These are phyloP conservation scores for Perithous albicinctus DNA, from an alignment of 2,888 invertebrate genomes.

Conservation along the genomic window DNA sequence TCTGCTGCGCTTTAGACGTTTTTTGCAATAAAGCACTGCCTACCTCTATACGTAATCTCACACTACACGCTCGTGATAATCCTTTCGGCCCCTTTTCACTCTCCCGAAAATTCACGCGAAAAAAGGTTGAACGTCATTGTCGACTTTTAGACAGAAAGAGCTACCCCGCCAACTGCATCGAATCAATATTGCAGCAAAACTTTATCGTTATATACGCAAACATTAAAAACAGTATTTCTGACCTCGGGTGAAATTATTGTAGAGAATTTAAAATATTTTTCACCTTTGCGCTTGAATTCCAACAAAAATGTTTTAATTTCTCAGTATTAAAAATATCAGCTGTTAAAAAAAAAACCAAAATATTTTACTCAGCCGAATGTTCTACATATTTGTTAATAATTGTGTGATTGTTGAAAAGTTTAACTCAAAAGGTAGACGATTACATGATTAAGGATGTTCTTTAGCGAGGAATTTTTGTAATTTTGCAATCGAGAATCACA, in stretches of 20 bases:
- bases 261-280: not conserved
- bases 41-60: slow-evolving; percentile 54
- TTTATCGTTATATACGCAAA: slow-evolving; percentile 70
- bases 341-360: not conserved
- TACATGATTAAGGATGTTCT: no score
- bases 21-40: slow-evolving; percentile 82
- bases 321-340: not conserved
- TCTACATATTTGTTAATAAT: not conserved
- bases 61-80: slow-evolving; percentile 44
- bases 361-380: not conserved
- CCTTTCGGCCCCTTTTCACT: slow-evolving; percentile 51
- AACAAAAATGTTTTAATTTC: not conserved
- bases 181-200: slow-evolving; percentile 78
- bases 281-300: not conserved
- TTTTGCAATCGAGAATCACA: no score
- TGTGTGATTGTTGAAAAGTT: not conserved
- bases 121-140: slow-evolving; percentile 36
- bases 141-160: slow-evolving; percentile 65
- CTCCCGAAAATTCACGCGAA: slow-evolving; percentile 37
- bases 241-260: not conserved
- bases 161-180: slow-evolving; percentile 63
- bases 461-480: no score
- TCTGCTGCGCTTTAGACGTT: slow-evolving; percentile 81
- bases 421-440: not conserved
- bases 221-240: slow-evolving; percentile 29